Percentiles rank a stretch among this genome's conserved stretches.
Evolutionary conservation across 92 coral and sea anemone genomes (phyloP).

Genomic region (Epizoanthus illoricatus): DNA sequence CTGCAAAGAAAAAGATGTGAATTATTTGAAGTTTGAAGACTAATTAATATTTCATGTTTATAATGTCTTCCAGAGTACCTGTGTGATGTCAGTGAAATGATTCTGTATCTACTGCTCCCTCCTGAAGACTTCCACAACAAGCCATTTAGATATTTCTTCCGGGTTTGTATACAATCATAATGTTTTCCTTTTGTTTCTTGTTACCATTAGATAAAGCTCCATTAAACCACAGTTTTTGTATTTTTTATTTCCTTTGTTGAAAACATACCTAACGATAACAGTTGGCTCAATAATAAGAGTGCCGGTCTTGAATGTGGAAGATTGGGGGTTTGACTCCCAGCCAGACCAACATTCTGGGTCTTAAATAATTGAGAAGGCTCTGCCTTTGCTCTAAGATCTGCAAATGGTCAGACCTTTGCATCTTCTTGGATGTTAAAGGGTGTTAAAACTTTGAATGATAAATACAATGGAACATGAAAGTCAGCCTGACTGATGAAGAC

Average conservation of each 20-base stretch:
- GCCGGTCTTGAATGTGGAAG: too few species aligned
- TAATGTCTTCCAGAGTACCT: slow-evolving; percentile 67
- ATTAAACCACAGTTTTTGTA: neutral
- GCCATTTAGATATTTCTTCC: slow-evolving; percentile 90
- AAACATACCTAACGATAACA: too few species aligned
- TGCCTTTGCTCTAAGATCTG: too few species aligned
- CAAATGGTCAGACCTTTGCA: too few species aligned
- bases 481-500: too few species aligned
- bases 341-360: too few species aligned
- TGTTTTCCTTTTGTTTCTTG: neutral
- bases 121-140: slow-evolving; percentile 97
- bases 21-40: neutral
- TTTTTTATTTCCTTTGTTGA: neutral
- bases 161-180: slow-evolving; percentile 55
- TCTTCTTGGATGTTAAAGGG: too few species aligned
- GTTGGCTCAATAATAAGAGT: too few species aligned
- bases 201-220: neutral
- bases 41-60: neutral
- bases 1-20: neutral
- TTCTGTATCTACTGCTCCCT: slow-evolving; percentile 83
- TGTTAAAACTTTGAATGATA: too few species aligned
- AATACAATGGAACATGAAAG: too few species aligned
- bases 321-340: too few species aligned
- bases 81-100: slow-evolving; percentile 91
- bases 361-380: too few species aligned